Evolutionary conservation across 2,113 vertebrate species (phyloP), one percentile per base, ranked within the genome.

Genomic region (Corythornis cristatus): DNA sequence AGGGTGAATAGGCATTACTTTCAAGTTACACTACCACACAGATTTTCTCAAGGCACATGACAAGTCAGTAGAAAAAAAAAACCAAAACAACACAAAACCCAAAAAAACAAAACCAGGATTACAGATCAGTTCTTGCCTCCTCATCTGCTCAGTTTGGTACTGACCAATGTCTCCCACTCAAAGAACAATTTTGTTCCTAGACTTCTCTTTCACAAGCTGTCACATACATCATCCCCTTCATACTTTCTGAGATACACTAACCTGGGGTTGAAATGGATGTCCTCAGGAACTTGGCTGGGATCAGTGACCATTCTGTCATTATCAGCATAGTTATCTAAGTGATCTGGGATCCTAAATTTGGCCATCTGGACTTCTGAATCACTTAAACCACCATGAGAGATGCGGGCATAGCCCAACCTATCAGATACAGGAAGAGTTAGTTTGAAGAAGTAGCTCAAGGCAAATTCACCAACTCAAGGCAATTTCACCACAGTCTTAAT

Each of bases 281-380:
- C 91, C 75, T 93, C 22, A 5, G 97, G 94, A 91, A 98, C 95
- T 62, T 97, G 65, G 46, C 76, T 95, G 68, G 86, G 89, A 78
- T 98, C 96, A 56, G 56, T 97, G 76, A 97, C 93, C 53, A 97
- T 86, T 92, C 79, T 96, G 82, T 97, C 95, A 61, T 98, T 97
- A 77, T 98, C 97, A 73, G 46, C 85, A n/a, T 96, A 98, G 85
- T 91, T 91, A 61, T 86, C 25, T 43, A 92, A 40, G 3, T 97
- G 91, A 86, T 97, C 95, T 21, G 97, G 98, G 58, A 98, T 98
- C 89, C 96, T 96, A 93, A 98, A 98, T 91, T 96, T 98, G 70
- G 97, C 97, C 93, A 98, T 92, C 93, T 98, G 98, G 86, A 98
- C 93, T 96, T 98, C 98, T 81, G 97, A 98, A 86, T 98, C 98